These are phyloP conservation scores for Napeogenes sylphis DNA, from an alignment of 2,888 invertebrate genomes.

Conservation along the genomic window DNA sequence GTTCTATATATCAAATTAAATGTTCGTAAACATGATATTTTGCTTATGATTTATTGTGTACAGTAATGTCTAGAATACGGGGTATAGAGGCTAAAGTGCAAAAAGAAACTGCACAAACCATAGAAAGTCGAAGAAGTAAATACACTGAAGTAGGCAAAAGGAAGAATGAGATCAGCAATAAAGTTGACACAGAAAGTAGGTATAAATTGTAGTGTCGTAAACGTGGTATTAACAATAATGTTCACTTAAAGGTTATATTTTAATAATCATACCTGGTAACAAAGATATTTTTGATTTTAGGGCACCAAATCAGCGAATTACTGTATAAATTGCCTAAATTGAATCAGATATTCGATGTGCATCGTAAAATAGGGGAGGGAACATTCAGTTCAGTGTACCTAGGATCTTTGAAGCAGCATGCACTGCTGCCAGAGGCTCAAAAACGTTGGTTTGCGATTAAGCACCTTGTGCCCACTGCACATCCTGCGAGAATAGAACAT, in stretches of 20 bases:
- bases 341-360: conserved; percentile 80
- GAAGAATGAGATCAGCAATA: conserved; percentile 45
- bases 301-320: conserved; percentile 63
- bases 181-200: conserved; percentile 62
- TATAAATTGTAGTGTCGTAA: conserved; percentile 1
- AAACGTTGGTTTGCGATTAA: conserved; percentile 88
- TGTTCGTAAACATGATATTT: conserved; percentile 15
- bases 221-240: conserved; percentile 6
- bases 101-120: conserved; percentile 42
- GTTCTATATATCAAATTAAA: background rate
- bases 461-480: conserved; percentile 91
- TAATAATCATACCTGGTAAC: background rate
- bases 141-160: conserved; percentile 44
- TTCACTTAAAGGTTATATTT: conserved; percentile 20
- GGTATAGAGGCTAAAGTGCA: conserved; percentile 59
- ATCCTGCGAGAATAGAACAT: conserved; percentile 87
- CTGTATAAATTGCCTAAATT: conserved; percentile 78
- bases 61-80: conserved; percentile 63
- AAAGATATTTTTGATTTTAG: conserved; percentile 39
- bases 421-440: conserved; percentile 51
- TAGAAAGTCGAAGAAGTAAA: conserved; percentile 49
- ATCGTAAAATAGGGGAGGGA: conserved; percentile 87
- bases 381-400: conserved; percentile 93
- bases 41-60: conserved; percentile 12
- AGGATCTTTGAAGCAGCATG: conserved; percentile 80